Conservation (phyloP, 2,113 vertebrate species). For the Riparia riparia region DNA sequence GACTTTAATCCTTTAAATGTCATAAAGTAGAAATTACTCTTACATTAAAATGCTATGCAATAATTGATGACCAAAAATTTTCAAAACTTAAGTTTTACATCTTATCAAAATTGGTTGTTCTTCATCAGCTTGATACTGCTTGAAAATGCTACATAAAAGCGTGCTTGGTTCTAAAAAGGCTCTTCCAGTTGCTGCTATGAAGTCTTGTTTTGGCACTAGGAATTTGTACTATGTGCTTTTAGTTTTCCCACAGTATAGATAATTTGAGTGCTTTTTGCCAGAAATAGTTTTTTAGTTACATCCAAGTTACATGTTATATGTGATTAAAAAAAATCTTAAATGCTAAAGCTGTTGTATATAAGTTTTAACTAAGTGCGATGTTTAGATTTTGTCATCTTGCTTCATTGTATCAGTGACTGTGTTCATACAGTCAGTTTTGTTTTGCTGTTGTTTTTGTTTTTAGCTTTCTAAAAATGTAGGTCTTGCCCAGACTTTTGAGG, state of each 20-base stretch:
- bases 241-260: constrained; percentile 13
- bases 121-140: not conserved
- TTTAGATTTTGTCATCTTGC: constrained; percentile 40
- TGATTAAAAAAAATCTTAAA: constrained; percentile 24
- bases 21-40: not conserved
- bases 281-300: constrained; percentile 15
- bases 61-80: not conserved
- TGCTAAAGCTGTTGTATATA: not conserved
- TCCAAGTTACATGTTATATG: constrained; percentile 19
- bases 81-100: not conserved
- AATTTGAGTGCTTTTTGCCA: constrained; percentile 33
- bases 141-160: not conserved
- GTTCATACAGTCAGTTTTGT: not conserved
- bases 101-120: not conserved
- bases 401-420: constrained; percentile 4
- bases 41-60: not conserved
- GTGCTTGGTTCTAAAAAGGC: not conserved
- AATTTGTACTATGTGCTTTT: constrained; percentile 19
- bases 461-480: constrained; percentile 46
- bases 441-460: not conserved
- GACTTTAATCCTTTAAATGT: not conserved
- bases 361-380: constrained; percentile 2
- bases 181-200: not conserved
- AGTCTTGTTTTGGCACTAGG: constrained; percentile 36
- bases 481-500: constrained; percentile 29